These are phyloP conservation scores for Argynnis bischoffii DNA, from an alignment of 2,888 invertebrate genomes.

Conservation along the genomic window DNA sequence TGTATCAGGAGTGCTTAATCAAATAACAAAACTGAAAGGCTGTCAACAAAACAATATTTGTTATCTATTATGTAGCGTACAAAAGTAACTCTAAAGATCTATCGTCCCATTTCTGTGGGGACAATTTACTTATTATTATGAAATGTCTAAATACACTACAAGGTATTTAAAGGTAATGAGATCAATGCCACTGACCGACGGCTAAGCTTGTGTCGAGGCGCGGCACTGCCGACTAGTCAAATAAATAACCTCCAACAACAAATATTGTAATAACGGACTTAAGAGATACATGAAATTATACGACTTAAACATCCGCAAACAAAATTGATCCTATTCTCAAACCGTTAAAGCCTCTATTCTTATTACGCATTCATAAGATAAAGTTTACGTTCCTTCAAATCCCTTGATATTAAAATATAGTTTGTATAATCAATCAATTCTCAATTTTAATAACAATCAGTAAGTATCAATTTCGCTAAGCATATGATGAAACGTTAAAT, in stretches of 20 bases:
- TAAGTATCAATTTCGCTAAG: constrained; percentile 55
- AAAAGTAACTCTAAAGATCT: background rate
- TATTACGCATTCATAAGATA: constrained; percentile 50
- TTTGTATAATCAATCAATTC: constrained; percentile 47
- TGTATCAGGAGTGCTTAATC: background rate
- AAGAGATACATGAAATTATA: constrained; percentile 49
- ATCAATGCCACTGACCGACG: constrained; percentile 58
- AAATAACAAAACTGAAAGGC: background rate
- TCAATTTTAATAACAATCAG: constrained; percentile 46
- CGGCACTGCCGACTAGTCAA: constrained; percentile 65
- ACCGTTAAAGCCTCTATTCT: constrained; percentile 57
- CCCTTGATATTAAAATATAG: constrained; percentile 64
- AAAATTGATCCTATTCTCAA: constrained; percentile 54
- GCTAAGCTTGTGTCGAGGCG: constrained; percentile 52
- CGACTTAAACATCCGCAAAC: constrained; percentile 47
- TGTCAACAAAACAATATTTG: background rate
- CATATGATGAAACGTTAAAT: constrained; percentile 60
- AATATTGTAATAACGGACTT: constrained; percentile 75
- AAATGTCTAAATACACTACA: constrained; percentile 29
- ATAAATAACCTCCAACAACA: constrained; percentile 76
- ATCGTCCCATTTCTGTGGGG: constrained; percentile 43
- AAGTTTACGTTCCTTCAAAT: constrained; percentile 62
- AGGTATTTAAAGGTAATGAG: constrained; percentile 48
- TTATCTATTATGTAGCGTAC: background rate
- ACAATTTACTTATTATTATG: constrained; percentile 52